phyloP scores from a whole-genome alignment of 23 tunicate species.

The Trididemnum miniatum region DNA sequence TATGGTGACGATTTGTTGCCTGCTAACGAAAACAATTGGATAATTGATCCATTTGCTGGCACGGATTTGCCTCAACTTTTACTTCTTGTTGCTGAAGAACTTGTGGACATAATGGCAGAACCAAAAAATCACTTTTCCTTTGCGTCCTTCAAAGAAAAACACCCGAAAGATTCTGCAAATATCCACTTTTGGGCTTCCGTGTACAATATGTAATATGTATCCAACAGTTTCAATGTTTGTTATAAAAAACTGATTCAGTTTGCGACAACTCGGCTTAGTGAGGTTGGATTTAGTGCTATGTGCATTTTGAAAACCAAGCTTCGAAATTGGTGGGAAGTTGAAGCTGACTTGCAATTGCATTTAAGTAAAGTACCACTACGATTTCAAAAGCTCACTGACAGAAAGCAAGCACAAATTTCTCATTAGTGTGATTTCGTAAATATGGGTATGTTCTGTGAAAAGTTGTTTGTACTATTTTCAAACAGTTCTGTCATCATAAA shows the following conservation, averaged over 20 bases:
- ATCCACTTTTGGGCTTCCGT: constrained; percentile 52
- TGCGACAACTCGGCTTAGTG: constrained; percentile 54
- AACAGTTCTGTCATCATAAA: constrained; percentile 22
- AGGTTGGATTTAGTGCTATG: constrained; percentile 57
- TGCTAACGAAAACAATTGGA: constrained; percentile 33
- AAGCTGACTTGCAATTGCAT: constrained; percentile 40
- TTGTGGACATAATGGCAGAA: constrained; percentile 37
- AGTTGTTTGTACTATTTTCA: constrained; percentile 4
- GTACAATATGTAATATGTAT: constrained; percentile 28
- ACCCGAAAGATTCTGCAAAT: constrained; percentile 51
- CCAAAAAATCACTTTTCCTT: constrained; percentile 34
- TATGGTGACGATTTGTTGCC: constrained; percentile 34
- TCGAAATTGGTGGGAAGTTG: constrained; percentile 43
- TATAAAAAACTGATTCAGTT: constrained; percentile 50
- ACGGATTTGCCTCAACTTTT: constrained; percentile 43
- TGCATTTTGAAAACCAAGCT: constrained; percentile 47
- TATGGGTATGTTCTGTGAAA: constrained; percentile 22
- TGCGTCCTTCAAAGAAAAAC: constrained; percentile 42
- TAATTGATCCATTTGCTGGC: constrained; percentile 42
- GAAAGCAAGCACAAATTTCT: constrained; percentile 40
- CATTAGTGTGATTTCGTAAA: constrained; percentile 37
- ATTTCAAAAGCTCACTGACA: constrained; percentile 39
- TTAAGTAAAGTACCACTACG: constrained; percentile 37
- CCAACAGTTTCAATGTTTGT: constrained; percentile 37
- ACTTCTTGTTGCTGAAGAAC: constrained; percentile 33